These are phyloP conservation scores for Eudorcas thomsonii DNA, from an alignment of 2,113 vertebrate genomes.

Conservation along the genomic window DNA sequence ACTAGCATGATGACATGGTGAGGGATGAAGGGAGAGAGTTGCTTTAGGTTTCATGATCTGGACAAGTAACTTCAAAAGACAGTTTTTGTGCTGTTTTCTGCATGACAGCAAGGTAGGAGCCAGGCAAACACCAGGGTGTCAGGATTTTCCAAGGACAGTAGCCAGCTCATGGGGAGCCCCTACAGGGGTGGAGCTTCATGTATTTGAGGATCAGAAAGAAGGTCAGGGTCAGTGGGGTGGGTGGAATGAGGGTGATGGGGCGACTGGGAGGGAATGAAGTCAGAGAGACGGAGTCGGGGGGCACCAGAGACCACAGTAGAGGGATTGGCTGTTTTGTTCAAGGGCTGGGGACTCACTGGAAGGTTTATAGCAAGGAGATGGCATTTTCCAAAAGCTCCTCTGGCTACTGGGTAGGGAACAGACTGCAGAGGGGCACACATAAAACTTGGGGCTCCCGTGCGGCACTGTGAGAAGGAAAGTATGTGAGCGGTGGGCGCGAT, in stretches of 20 bases:
- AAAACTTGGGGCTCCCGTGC: neutral
- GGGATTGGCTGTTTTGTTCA: neutral
- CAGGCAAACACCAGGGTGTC: neutral
- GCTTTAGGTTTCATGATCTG: neutral
- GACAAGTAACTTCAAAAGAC: neutral
- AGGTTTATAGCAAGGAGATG: neutral
- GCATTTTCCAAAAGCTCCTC: neutral
- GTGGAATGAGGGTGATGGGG: fast-evolving
- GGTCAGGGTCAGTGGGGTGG: neutral
- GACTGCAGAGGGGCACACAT: neutral
- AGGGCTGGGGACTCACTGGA: no score
- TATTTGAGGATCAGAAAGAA: neutral
- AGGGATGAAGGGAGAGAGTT: fast-evolving
- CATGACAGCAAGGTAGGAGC: neutral
- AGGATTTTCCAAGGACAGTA: neutral
- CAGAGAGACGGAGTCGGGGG: fast-evolving
- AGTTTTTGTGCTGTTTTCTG: neutral
- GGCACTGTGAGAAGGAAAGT: neutral
- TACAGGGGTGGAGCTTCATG: fast-evolving
- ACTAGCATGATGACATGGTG: neutral
- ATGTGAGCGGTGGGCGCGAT: fast-evolving
- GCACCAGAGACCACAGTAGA: neutral
- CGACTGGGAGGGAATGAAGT: neutral
- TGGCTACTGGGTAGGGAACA: neutral
- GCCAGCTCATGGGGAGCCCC: neutral